Evolutionary conservation across 1,140 invertebrate genomes (phyloP).

Genomic region (Neodiprion pinetum): DNA sequence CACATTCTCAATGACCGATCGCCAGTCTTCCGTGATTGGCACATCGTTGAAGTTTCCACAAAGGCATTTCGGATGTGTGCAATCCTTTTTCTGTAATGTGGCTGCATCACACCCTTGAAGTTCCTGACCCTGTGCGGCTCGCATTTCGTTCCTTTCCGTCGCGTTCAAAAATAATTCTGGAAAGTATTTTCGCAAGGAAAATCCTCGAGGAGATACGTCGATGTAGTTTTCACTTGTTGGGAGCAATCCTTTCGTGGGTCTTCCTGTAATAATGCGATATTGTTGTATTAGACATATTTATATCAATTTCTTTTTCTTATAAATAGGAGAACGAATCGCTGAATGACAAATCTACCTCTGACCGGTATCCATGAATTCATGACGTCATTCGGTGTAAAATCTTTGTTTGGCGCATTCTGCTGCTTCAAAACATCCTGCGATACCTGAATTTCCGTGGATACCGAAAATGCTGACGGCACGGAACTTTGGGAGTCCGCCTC

Average conservation of each 20-base stretch:
- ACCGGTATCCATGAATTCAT: background rate
- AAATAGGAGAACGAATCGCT: no score
- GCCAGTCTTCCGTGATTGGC: background rate
- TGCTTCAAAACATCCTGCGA: no score
- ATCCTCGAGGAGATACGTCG: background rate
- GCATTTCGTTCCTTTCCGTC: background rate
- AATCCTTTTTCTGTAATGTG: background rate
- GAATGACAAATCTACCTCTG: background rate
- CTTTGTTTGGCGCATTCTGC: no score
- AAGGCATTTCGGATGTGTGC: background rate
- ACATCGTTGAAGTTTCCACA: background rate
- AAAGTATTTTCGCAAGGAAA: background rate
- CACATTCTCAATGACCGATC: background rate
- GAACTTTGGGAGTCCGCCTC: background rate
- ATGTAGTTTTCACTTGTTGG: background rate
- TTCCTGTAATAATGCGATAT: background rate
- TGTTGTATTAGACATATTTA: no score
- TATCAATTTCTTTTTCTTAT: no score
- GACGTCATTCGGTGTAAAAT: background rate
- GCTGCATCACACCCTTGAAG: no score
- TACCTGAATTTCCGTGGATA: background rate
- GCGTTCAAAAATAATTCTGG: background rate
- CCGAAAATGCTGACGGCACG: background rate
- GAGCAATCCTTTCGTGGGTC: background rate
- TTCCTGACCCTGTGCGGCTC: no score